Evolutionary conservation across 2,797 vertebrate genomes (phyloP).

Genomic region (Scleropages formosus): DNA sequence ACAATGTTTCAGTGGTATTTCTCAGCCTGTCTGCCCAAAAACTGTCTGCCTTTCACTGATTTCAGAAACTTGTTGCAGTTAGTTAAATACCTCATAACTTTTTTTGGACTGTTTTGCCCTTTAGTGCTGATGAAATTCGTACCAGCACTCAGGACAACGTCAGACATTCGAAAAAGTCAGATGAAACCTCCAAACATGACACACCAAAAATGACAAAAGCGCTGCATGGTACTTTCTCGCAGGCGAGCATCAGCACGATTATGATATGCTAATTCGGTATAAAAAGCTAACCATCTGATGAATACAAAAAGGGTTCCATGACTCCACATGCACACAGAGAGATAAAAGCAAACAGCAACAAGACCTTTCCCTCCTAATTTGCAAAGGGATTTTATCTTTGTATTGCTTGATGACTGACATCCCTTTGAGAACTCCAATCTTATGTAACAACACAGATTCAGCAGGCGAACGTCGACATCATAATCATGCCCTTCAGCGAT

Average conservation of each 20-base stretch:
- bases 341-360: constrained; percentile 15
- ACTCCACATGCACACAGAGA: background rate
- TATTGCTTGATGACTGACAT: constrained; percentile 31
- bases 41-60: too few relatives aligned
- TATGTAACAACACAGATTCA: constrained; percentile 19
- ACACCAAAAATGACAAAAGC: background rate
- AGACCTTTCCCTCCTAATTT: constrained; percentile 22
- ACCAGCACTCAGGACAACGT: background rate
- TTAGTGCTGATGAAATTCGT: background rate
- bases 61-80: too few relatives aligned
- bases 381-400: constrained; percentile 16
- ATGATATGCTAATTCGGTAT: background rate
- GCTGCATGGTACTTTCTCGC: background rate
- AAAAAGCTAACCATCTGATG: background rate
- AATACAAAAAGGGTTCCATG: constrained; percentile 11
- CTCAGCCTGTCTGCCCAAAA: too few relatives aligned
- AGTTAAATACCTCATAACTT: too few relatives aligned
- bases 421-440: constrained; percentile 17
- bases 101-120: too few relatives aligned
- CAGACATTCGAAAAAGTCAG: too few relatives aligned
- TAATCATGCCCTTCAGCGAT: constrained; percentile 7
- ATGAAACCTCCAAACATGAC: background rate
- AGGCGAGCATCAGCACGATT: background rate
- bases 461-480: background rate
- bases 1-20: too few relatives aligned